Conservation (phyloP, 1,140 invertebrate species). For the Hyposmocoma kahamanoa region DNA sequence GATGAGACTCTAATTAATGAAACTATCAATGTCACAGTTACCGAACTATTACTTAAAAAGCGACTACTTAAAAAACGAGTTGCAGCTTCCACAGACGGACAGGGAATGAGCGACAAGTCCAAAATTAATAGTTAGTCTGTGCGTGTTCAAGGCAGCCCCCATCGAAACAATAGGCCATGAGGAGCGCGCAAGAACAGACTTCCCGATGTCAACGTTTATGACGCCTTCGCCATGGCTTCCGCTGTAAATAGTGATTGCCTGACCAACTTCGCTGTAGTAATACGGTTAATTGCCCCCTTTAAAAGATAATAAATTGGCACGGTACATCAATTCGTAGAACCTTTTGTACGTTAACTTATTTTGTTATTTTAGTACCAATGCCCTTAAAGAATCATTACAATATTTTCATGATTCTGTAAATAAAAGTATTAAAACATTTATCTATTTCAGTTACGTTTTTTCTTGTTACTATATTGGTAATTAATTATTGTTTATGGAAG, state of each 20-base stretch:
- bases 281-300: conserved; percentile 54
- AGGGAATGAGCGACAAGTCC: conserved; percentile 35
- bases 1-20: conserved; percentile 23
- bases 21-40: conserved; percentile 13
- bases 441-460: no score
- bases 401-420: background rate
- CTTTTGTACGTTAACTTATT: no score
- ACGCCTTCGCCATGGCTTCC: conserved; percentile 29
- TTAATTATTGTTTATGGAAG: no score
- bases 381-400: conserved; percentile 1
- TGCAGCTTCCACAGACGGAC: conserved; percentile 20
- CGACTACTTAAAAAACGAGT: no score
- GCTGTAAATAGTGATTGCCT: conserved; percentile 52
- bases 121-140: conserved; percentile 42
- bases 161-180: conserved; percentile 57
- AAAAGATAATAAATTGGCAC: conserved; percentile 47
- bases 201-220: conserved; percentile 44
- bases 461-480: no score
- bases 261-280: conserved; percentile 33
- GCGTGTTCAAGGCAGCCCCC: conserved; percentile 45
- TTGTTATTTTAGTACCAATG: no score
- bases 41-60: no score
- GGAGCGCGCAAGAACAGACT: conserved; percentile 27
- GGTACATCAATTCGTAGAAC: no score
- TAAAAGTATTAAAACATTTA: no score